phyloP scores from a whole-genome alignment of 2,888 invertebrate species.

The Anaspis maculata region DNA sequence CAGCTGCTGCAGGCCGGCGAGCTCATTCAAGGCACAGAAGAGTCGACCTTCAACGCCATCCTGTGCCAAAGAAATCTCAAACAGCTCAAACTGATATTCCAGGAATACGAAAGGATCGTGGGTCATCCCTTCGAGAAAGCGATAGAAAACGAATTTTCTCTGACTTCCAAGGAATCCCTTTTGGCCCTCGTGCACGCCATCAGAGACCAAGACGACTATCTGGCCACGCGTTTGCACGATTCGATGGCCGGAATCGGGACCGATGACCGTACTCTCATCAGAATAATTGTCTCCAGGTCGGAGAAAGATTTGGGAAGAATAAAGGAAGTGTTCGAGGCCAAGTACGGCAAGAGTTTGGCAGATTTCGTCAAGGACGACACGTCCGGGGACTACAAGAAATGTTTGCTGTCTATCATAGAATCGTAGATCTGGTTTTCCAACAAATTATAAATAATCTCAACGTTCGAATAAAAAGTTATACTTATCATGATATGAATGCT shows the following conservation, averaged over 20 bases:
- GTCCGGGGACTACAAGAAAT: slow-evolving; percentile 79
- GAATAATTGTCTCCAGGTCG: slow-evolving; percentile 61
- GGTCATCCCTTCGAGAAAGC: slow-evolving; percentile 74
- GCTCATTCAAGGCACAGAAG: slow-evolving; percentile 68
- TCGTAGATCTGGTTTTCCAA: background rate
- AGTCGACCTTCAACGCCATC: slow-evolving; percentile 75
- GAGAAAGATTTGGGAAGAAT: slow-evolving; percentile 64
- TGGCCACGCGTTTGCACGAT: slow-evolving; percentile 67
- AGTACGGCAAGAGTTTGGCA: slow-evolving; percentile 63
- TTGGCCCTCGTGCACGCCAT: slow-evolving; percentile 63
- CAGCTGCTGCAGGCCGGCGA: slow-evolving; percentile 68
- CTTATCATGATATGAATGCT: too few species aligned
- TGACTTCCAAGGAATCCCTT: slow-evolving; percentile 66
- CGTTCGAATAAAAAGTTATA: too few species aligned
- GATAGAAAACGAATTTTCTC: slow-evolving; percentile 68
- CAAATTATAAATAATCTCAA: too few species aligned
- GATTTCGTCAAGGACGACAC: slow-evolving; percentile 75
- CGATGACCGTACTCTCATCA: slow-evolving; percentile 60
- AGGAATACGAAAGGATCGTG: slow-evolving; percentile 66
- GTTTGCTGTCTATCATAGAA: slow-evolving; percentile 58
- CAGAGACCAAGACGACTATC: slow-evolving; percentile 67
- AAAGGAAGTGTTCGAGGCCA: slow-evolving; percentile 60
- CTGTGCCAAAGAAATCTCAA: slow-evolving; percentile 68
- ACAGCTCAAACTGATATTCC: slow-evolving; percentile 49
- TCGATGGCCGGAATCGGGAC: slow-evolving; percentile 67